Base-by-base conservation (phyloP, 2,113 vertebrate species). In the Thalassoma bifasciatum region DNA sequence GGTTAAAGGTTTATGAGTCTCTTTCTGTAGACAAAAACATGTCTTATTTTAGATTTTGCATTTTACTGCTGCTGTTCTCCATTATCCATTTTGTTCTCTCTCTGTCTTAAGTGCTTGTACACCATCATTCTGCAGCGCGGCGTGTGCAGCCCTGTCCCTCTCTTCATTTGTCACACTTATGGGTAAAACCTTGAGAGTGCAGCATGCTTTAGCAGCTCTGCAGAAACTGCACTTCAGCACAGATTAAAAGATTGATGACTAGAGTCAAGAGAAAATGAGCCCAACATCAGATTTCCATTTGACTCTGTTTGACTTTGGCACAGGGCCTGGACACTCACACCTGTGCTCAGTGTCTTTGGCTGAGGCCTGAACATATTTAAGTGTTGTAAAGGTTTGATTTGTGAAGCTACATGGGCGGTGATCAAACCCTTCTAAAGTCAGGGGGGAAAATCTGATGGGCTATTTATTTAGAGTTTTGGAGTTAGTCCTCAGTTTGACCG, bases 161-260 rank as follows among this genome's bases (percentile, higher is more conserved):
- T 81, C 70, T 82, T 78, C 86, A 91, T 91, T 83, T 81, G 75
- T 89, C 90, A 84, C 73, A 80, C 78, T 86, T 88, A 86, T 46
- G 78, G 66, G 72, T 73, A 70, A 88, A 89, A 84, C 86, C 84
- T 89, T 86, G 89, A 82, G 71, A 86, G 78, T 61, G 60, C 63
- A 38, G 64, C 10, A 17, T 52, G 64, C 79, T 82, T 75, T 36
- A 60, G 60, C 23, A 80, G 73, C 64, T 40, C 10, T 2, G 53
- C 72, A 66, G 54, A 60, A 80, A 44, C 70, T 68, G 52, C 83
- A 77, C 77, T 79, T 87, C 68, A 53, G 56, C 23, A 24, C 70
- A 70, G 75, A 88, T 88, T 86, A 88, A 79, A 89, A 76, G 88
- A 88, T 65, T 72, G 84, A 92, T 91, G 82, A 81, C 47, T 53